These are phyloP conservation scores for Plumapathes pennacea DNA, from an alignment of 92 coral and sea anemone species.

Conservation along the genomic window DNA sequence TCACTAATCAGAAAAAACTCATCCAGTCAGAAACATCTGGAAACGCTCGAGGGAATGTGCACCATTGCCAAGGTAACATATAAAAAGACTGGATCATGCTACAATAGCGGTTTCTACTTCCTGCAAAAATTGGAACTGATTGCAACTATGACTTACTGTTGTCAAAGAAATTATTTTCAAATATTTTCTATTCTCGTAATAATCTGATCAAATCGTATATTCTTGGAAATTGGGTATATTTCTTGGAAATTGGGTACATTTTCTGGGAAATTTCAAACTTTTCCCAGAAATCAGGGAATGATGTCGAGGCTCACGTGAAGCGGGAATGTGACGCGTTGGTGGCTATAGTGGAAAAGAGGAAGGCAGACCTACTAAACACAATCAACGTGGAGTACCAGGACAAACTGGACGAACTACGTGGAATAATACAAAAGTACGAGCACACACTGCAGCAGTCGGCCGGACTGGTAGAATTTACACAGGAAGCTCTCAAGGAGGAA, in stretches of 20 bases:
- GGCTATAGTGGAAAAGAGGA: slow-evolving; percentile 76
- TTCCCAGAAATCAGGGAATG: slow-evolving; percentile 77
- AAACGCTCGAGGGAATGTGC: slow-evolving; percentile 81
- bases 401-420: slow-evolving; percentile 61
- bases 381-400: slow-evolving; percentile 77
- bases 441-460: slow-evolving; percentile 67
- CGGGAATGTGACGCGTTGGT: slow-evolving; percentile 72
- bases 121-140: too few relatives aligned
- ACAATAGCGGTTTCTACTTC: too few relatives aligned
- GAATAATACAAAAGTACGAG: slow-evolving; percentile 64
- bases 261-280: too few relatives aligned
- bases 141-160: too few relatives aligned
- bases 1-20: slow-evolving; percentile 58
- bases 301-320: slow-evolving; percentile 82
- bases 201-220: too few relatives aligned
- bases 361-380: slow-evolving; percentile 61
- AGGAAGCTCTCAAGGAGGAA: slow-evolving; percentile 78
- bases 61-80: slow-evolving; percentile 76
- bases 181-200: too few relatives aligned
- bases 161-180: too few relatives aligned
- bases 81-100: too few relatives aligned
- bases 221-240: too few relatives aligned
- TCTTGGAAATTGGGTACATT: not conserved
- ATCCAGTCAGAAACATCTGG: slow-evolving; percentile 64
- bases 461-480: slow-evolving; percentile 82